These are phyloP conservation scores for Mycalesis mineus DNA, from an alignment of 2,888 invertebrate genomes.

Conservation along the genomic window DNA sequence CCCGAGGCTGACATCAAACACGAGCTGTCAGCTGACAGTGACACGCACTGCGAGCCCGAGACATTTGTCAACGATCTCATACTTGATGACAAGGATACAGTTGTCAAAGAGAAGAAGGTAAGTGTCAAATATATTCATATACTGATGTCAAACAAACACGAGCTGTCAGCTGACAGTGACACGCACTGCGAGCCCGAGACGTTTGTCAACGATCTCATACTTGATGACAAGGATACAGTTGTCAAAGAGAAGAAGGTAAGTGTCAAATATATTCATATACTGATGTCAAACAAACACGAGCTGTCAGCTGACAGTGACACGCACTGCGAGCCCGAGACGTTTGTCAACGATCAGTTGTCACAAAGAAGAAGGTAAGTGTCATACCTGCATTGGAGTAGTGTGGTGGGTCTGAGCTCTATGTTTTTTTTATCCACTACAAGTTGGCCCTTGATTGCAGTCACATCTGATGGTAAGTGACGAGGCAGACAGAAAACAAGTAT, in stretches of 20 bases:
- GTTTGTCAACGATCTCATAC: constrained; percentile 43
- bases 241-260: constrained; percentile 18
- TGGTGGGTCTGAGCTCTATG: too few relatives aligned
- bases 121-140: too few relatives aligned
- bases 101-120: constrained; percentile 23
- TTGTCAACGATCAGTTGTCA: constrained; percentile 41
- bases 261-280: too few relatives aligned
- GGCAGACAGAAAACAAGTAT: too few relatives aligned
- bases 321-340: constrained; percentile 52
- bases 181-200: constrained; percentile 52
- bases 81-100: constrained; percentile 30
- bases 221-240: constrained; percentile 33
- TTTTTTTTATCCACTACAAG: background rate
- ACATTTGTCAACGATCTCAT: constrained; percentile 47
- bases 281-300: too few relatives aligned
- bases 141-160: too few relatives aligned
- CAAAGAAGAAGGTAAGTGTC: constrained; percentile 16
- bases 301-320: constrained; percentile 28
- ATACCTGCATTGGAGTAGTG: too few relatives aligned
- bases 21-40: constrained; percentile 28
- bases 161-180: constrained; percentile 25
- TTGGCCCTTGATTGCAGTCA: background rate
- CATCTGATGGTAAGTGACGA: background rate
- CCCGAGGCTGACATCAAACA: constrained; percentile 31
- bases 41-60: constrained; percentile 49